Percentiles rank a stretch among this genome's conserved stretches.
These are phyloP conservation scores for Neofelis nebulosa DNA, from an alignment of 2,113 vertebrate genomes.

Conservation along the genomic window DNA sequence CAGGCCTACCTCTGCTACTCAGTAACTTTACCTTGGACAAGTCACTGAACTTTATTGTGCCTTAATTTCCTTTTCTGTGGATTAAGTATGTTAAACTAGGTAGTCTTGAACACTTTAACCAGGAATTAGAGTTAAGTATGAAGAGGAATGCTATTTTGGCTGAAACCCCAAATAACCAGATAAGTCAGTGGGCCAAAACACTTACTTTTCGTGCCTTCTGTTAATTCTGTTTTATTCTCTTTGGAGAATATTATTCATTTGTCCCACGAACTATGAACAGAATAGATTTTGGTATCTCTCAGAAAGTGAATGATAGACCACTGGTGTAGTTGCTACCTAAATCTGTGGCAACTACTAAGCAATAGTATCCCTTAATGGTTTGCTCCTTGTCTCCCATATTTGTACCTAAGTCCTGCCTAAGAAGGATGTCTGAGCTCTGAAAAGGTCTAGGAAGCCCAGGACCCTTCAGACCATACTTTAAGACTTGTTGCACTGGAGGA, in stretches of 20 bases:
- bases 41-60: neutral
- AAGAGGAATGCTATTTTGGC: neutral
- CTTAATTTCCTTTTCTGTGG: neutral
- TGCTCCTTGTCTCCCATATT: neutral
- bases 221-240: neutral
- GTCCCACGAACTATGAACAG: neutral
- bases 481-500: neutral
- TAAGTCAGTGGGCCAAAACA: neutral
- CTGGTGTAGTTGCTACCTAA: neutral
- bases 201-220: neutral
- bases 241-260: neutral
- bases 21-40: neutral
- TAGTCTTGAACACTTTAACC: neutral
- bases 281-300: neutral
- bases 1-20: neutral
- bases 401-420: neutral
- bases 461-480: neutral
- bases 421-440: neutral
- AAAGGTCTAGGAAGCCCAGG: neutral
- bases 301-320: neutral
- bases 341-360: neutral
- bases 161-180: neutral
- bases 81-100: neutral
- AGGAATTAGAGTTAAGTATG: neutral
- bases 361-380: conserved; percentile 8